phyloP scores from a whole-genome alignment of 2,113 vertebrate genomes.

The Aramus guarauna region DNA sequence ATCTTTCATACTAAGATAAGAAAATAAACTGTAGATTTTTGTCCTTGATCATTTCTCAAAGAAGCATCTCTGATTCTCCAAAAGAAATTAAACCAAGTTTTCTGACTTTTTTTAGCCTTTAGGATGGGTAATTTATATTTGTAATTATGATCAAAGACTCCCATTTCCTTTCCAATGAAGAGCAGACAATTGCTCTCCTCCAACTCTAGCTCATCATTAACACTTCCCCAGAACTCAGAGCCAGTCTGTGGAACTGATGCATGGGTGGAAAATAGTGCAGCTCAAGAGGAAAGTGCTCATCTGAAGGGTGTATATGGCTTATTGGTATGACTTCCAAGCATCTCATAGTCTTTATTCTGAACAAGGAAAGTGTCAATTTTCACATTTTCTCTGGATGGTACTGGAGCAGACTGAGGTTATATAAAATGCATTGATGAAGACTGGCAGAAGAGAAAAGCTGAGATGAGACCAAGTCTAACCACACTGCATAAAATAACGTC shows the following conservation, averaged over 20 bases:
- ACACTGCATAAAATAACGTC: not conserved
- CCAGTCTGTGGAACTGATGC: not conserved
- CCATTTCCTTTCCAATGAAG: not conserved
- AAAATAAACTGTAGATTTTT: not conserved
- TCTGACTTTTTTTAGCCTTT: not conserved
- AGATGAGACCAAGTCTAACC: not conserved
- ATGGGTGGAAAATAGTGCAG: not conserved
- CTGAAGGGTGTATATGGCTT: not conserved
- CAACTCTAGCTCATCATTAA: not conserved
- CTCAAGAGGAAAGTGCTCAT: not conserved
- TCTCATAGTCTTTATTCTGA: not conserved
- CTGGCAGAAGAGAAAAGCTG: not conserved
- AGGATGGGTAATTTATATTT: constrained; percentile 8
- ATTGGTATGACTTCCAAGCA: not conserved
- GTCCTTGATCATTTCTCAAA: not conserved
- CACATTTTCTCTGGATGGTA: not conserved
- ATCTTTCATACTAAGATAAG: not conserved
- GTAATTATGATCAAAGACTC: constrained; percentile 34
- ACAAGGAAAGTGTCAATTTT: not conserved
- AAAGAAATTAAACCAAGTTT: constrained; percentile 8
- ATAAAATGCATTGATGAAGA: not conserved
- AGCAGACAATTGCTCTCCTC: not conserved
- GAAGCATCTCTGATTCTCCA: not conserved
- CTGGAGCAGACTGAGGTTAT: not conserved
- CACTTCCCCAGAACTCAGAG: not conserved